Evolutionary conservation across 2,888 invertebrate genomes (phyloP), one percentile per base, ranked within the genome.

Genomic region (Adelphocoris suturalis): DNA sequence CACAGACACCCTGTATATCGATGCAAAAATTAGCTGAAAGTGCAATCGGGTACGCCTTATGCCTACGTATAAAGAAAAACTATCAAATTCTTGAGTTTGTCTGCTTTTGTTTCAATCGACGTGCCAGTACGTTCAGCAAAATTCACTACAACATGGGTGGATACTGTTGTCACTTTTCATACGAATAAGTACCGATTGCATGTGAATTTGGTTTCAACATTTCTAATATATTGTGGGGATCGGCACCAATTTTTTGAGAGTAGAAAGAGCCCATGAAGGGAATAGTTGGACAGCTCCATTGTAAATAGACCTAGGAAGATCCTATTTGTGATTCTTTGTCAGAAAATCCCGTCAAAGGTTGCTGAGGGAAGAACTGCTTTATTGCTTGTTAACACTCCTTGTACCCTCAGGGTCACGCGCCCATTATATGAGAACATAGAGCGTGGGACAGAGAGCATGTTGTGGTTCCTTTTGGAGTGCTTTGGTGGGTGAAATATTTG

Each of bases 311-410:
- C 68, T 7, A 5, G 5, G 23, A 68, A 68, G 68, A 68, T 5
- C 23, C 68, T 19, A 23, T 68, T 68, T 68, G 68, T 27, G 12
- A 23, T 68, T 13, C 23, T 68, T 23, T 68, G 68, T 68, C 23
- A 23, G 68, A 61, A 61, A 19, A 16, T 9, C 11, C 11, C 61
- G 61, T n/a, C 16, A 19, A 23, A 68, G 7, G 23, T 68, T 68
- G 68, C 23, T 68, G 23, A 23, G 19, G 13, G 23, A 68, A 23
- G 68, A 68, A 68, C 68, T 68, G 68, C 68, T 68, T 23, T 68
- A 68, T 68, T 68, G 19, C 68, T 68, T 68, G 68, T 68, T 68
- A 68, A 68, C 68, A 68, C 68, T n/a, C 61, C 68, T 23, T 23
- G 68, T 23, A 23, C 68, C 23, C 68, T 68, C 68, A 68, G 68